Evolutionary conservation across 2,113 vertebrate species (phyloP).

Genomic region (Rallus limicola): DNA sequence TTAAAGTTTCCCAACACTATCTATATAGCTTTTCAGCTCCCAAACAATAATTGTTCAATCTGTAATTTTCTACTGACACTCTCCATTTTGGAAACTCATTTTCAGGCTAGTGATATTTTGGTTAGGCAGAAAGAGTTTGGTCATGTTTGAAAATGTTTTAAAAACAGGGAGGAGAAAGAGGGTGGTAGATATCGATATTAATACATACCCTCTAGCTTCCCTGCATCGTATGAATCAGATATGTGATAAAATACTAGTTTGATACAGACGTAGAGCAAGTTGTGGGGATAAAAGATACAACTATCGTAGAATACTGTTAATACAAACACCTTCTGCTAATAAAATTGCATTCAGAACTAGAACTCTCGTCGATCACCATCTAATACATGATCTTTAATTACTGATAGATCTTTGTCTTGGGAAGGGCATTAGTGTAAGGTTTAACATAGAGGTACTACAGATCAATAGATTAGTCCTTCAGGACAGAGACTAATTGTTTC

Average conservation of each 20-base stretch:
- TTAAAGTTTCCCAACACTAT: not conserved
- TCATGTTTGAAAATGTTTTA: not conserved
- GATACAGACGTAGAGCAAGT: not conserved
- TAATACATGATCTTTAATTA: constrained; percentile 9
- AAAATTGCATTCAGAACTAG: not conserved
- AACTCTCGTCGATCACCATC: constrained; percentile 9
- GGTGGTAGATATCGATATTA: not conserved
- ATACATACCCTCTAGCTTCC: not conserved
- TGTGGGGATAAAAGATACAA: not conserved
- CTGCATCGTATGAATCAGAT: not conserved
- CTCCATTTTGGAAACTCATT: not conserved
- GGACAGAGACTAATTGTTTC: constrained; percentile 55
- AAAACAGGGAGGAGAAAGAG: not conserved
- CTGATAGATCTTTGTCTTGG: not conserved
- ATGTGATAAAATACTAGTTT: not conserved
- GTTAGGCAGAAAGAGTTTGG: not conserved
- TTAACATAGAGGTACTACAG: constrained; percentile 18
- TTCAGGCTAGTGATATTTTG: not conserved
- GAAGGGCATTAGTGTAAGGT: not conserved
- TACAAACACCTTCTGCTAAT: not conserved
- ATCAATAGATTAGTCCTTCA: constrained; percentile 49
- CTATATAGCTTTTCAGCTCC: not conserved
- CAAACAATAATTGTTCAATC: not conserved
- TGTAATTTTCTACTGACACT: not conserved
- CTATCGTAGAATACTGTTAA: not conserved